Evolutionary conservation across 2,797 vertebrate genomes (phyloP).

Genomic region (Danio kyathit): DNA sequence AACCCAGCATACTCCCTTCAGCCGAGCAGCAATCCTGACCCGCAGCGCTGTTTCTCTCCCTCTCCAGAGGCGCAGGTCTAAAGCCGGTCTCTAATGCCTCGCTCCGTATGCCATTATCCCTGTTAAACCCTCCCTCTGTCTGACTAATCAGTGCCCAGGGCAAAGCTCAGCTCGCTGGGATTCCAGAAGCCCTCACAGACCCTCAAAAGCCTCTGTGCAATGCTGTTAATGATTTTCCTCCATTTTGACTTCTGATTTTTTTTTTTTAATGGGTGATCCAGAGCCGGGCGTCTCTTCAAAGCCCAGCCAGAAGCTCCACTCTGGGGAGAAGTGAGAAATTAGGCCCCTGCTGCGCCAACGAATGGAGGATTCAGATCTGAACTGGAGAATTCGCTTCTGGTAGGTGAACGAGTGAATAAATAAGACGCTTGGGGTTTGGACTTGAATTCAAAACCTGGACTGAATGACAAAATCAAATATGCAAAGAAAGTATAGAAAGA

Average conservation of each 20-base stretch:
- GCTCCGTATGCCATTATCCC: constrained; percentile 53
- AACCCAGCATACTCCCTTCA: neutral
- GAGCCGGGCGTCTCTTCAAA: constrained; percentile 10
- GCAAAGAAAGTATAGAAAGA: no score
- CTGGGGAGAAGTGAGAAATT: constrained; percentile 4
- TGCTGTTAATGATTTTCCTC: neutral
- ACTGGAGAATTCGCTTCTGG: neutral
- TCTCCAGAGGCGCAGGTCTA: constrained; percentile 2
- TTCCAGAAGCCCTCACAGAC: constrained; percentile 5
- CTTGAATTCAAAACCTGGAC: no score
- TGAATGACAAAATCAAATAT: no score
- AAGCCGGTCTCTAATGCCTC: constrained; percentile 35
- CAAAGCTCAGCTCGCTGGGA: constrained; percentile 21
- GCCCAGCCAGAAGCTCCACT: neutral
- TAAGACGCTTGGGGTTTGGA: no score
- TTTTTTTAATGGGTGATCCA: neutral
- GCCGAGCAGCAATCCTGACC: constrained; percentile 14
- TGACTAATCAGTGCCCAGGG: constrained; percentile 50
- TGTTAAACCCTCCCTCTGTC: constrained; percentile 49
- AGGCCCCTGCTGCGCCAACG: constrained; percentile 40
- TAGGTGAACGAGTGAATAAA: no score
- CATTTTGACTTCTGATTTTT: neutral
- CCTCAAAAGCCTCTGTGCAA: constrained; percentile 35
- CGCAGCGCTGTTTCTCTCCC: neutral
- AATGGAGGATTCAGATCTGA: constrained; percentile 33